These are phyloP conservation scores for Shargacucullia verbasci DNA, from an alignment of 2,888 invertebrate genomes.

Conservation along the genomic window DNA sequence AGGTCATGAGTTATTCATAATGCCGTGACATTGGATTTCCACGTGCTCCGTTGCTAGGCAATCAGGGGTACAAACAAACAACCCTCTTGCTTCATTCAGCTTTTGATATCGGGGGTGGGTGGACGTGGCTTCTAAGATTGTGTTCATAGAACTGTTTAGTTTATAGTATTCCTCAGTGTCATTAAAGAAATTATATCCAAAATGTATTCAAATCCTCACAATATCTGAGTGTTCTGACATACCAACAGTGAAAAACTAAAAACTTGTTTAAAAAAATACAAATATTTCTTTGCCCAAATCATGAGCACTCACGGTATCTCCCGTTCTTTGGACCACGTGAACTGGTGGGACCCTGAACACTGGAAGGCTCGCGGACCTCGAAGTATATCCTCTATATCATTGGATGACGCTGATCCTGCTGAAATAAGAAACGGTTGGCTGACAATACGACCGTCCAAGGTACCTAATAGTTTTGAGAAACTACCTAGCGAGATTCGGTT, in stretches of 20 bases:
- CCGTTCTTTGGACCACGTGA: conserved; percentile 74
- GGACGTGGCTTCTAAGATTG: conserved; percentile 38
- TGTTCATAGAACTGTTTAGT: background rate
- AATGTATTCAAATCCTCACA: background rate
- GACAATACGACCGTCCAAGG: conserved; percentile 74
- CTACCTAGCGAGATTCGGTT: too few relatives aligned
- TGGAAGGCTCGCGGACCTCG: conserved; percentile 70
- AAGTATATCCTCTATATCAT: conserved; percentile 72
- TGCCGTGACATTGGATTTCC: conserved; percentile 77
- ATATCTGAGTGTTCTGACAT: too few relatives aligned
- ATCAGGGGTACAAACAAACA: conserved; percentile 74
- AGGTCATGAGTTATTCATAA: conserved; percentile 77
- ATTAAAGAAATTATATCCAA: background rate
- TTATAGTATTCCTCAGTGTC: background rate
- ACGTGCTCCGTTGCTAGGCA: conserved; percentile 78
- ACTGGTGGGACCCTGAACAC: conserved; percentile 82
- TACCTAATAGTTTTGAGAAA: conserved; percentile 42
- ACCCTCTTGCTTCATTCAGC: conserved; percentile 69
- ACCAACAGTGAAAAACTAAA: background rate
- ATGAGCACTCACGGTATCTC: conserved; percentile 75
- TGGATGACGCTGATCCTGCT: conserved; percentile 73
- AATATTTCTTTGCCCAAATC: too few relatives aligned
- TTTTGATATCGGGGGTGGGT: conserved; percentile 35
- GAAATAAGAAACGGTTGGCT: conserved; percentile 84
- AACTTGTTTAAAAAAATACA: background rate